These are phyloP conservation scores for Sebastes flavidus DNA, from an alignment of 2,797 vertebrate genomes.

Conservation along the genomic window DNA sequence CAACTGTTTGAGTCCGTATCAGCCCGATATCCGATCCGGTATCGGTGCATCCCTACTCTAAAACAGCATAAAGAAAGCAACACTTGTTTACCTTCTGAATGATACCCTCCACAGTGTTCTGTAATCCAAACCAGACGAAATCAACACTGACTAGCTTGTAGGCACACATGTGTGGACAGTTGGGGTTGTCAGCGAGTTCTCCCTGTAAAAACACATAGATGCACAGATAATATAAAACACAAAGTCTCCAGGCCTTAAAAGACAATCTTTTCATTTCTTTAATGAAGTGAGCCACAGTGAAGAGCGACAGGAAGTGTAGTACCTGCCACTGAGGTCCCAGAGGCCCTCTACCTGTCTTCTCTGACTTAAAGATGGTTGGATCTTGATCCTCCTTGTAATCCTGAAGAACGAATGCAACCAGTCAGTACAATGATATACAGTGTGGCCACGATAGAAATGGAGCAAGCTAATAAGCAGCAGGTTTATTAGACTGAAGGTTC, in stretches of 20 bases:
- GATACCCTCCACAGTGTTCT: conserved; percentile 87
- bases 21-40: no score
- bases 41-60: no score
- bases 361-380: conserved; percentile 90
- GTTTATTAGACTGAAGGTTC: background rate
- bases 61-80: background rate
- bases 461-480: background rate
- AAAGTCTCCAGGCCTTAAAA: background rate
- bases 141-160: conserved; percentile 96
- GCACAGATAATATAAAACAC: background rate
- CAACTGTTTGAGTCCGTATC: no score
- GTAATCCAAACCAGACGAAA: conserved; percentile 90
- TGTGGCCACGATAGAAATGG: background rate
- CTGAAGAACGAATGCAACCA: conserved; percentile 65
- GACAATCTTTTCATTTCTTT: background rate
- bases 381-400: conserved; percentile 95
- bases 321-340: conserved; percentile 93
- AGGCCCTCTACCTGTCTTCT: conserved; percentile 92
- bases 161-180: conserved; percentile 96
- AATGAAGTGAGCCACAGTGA: background rate
- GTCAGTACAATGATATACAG: background rate
- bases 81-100: conserved; percentile 88
- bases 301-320: background rate
- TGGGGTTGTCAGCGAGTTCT: conserved; percentile 85
- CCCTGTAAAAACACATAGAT: conserved; percentile 81